phyloP scores from a whole-genome alignment of 2,888 invertebrate species.

The Cantharis rufa region DNA sequence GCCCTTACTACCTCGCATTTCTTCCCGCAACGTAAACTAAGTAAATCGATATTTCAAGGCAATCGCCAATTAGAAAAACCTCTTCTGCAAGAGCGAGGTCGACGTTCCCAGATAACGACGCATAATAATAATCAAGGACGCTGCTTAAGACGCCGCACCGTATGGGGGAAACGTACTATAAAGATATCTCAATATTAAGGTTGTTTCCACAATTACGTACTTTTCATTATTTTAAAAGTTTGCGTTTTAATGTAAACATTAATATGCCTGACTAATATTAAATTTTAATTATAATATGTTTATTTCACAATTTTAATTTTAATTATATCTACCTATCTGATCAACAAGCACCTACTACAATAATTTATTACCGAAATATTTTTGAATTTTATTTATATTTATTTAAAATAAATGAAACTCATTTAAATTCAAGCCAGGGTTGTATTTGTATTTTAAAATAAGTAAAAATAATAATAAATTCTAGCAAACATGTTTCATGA shows the following conservation, averaged over 20 bases:
- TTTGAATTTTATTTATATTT: no score
- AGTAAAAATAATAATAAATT: background rate
- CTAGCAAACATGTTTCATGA: background rate
- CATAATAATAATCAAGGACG: background rate
- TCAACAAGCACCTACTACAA: no score
- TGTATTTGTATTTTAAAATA: no score
- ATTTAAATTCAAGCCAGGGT: background rate
- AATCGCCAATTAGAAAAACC: constrained; percentile 10
- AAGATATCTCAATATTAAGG: background rate
- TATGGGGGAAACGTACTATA: background rate
- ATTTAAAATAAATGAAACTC: background rate
- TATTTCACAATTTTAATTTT: no score
- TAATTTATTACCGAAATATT: no score
- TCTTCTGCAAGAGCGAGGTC: constrained; percentile 21
- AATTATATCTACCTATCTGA: no score
- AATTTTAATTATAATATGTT: no score
- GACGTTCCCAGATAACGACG: constrained; percentile 7
- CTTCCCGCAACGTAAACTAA: constrained; percentile 8
- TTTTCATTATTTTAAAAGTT: background rate
- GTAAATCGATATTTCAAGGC: constrained; percentile 21
- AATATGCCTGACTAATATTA: no score
- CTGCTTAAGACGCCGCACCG: background rate
- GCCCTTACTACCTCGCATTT: constrained; percentile 5
- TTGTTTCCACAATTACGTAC: no score
- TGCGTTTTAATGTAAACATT: background rate